Base-by-base conservation (phyloP, 2,113 vertebrate species). In the Stegastes partitus region DNA sequence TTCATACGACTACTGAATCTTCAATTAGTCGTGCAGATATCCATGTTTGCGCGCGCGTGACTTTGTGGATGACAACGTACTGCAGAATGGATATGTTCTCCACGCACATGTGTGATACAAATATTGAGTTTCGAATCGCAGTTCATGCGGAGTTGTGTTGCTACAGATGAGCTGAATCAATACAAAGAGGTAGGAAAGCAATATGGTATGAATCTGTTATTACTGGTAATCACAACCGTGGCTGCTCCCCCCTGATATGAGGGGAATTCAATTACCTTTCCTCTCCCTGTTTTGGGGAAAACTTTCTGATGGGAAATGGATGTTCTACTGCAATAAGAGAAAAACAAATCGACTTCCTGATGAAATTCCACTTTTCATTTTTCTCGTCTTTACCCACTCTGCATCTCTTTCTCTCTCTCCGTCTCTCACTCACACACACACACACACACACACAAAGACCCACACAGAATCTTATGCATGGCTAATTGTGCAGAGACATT, bases 401-500 rank as follows among this genome's bases (percentile, higher is more conserved):
- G 39, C 70, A 10, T 69, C 56, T 56, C 39, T 49, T 21, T 59
- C 57, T 61, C 39, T 37, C 58, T 54, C 37, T 37, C 44, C 11
- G 34, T 23, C 47, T 45, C 68, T 54, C 58, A 37, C 25, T 44
- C 42, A 28, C 25, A 42, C 68, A 50, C 70, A 54, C 31, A 62
- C 31, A 51, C 49, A 44, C 54, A 63, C 70, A 70, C 64, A 57
- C 28, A 70, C 34, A 74, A 34, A 62, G 34, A 55, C 64, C 26
- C 74, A 56, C 37, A 63, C 47, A 59, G 10, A 77, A 51, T 77
- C 80, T 59, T 80, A 90, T 87, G 89, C 89, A 90, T 91, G 90
- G 89, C 83, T 92, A 93, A 92, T 92, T 93, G 92, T 87, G 88
- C 87, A 77, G 86, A 90, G 90, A 91, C 90, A 89, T 90, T 91